Evolutionary conservation across 2,888 invertebrate genomes (phyloP).

Genomic region (Hipparchia sbordonii): DNA sequence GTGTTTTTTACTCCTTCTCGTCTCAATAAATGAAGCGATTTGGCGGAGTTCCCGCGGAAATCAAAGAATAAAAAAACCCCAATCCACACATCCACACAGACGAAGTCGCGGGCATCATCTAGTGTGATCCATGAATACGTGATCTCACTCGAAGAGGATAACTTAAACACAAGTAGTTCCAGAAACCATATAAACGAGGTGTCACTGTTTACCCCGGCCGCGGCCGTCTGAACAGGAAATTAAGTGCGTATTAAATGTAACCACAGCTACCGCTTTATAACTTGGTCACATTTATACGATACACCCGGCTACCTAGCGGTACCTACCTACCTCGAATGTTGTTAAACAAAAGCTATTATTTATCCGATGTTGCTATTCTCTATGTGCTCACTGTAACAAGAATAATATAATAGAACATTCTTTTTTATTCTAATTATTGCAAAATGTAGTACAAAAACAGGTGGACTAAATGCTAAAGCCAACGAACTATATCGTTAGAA

Average conservation of each 20-base stretch:
- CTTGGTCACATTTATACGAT: slow-evolving; percentile 23
- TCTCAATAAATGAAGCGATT: too few relatives aligned
- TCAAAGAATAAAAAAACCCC: too few relatives aligned
- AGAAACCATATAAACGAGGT: slow-evolving; percentile 39
- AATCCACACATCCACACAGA: too few relatives aligned
- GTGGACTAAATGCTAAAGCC: too few relatives aligned
- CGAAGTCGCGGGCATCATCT: too few relatives aligned
- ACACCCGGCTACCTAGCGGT: not conserved
- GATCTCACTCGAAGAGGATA: slow-evolving; percentile 26
- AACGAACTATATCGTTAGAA: too few relatives aligned
- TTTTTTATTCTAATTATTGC: too few relatives aligned
- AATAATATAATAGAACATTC: too few relatives aligned
- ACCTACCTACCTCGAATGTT: slow-evolving; percentile 11
- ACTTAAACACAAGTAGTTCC: slow-evolving; percentile 25
- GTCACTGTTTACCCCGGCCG: slow-evolving; percentile 35
- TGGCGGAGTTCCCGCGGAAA: too few relatives aligned
- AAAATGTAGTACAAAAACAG: too few relatives aligned
- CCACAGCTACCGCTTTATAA: slow-evolving; percentile 32
- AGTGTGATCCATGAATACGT: not conserved
- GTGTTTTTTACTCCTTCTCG: too few relatives aligned
- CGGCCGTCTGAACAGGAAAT: slow-evolving; percentile 43
- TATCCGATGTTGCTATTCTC: not conserved
- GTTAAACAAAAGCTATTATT: slow-evolving; percentile 19
- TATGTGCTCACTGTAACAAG: not conserved
- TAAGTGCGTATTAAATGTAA: slow-evolving; percentile 38